Evolutionary conservation across 1,140 invertebrate species (phyloP).

Genomic region (Globodera rostochiensis): DNA sequence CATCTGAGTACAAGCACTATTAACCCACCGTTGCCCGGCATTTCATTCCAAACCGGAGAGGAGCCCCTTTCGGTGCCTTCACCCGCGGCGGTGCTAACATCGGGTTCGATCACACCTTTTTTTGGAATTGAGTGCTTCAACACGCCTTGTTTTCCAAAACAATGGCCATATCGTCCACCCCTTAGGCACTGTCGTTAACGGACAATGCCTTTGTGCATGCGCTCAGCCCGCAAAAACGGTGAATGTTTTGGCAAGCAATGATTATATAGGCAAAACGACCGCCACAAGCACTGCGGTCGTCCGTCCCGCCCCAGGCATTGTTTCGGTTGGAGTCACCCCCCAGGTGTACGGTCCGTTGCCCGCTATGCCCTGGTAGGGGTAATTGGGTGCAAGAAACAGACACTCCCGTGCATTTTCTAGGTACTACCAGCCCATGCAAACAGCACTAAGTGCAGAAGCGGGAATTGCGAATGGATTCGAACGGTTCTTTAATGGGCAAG

Average conservation of each 20-base stretch:
- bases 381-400: background rate
- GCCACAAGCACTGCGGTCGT: background rate
- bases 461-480: conserved; percentile 52
- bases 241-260: conserved; percentile 5
- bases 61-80: conserved; percentile 28
- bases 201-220: conserved; percentile 55
- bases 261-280: background rate
- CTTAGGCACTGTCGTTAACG: conserved; percentile 32
- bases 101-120: background rate
- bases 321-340: background rate
- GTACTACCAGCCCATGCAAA: conserved; percentile 37
- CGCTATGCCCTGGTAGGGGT: conserved; percentile 23
- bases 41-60: conserved; percentile 22
- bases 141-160: background rate
- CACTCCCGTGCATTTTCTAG: background rate
- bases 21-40: conserved; percentile 6
- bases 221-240: conserved; percentile 27
- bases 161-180: background rate
- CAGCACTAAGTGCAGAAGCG: conserved; percentile 40
- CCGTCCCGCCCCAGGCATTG: background rate
- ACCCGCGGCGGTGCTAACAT: conserved; percentile 11
- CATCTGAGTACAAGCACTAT: background rate
- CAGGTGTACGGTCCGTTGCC: conserved; percentile 1
- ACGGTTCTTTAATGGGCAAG: conserved; percentile 50
- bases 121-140: background rate